Evolutionary conservation across 2,113 vertebrate genomes (phyloP).

Genomic region (Myrmecobius fasciatus): DNA sequence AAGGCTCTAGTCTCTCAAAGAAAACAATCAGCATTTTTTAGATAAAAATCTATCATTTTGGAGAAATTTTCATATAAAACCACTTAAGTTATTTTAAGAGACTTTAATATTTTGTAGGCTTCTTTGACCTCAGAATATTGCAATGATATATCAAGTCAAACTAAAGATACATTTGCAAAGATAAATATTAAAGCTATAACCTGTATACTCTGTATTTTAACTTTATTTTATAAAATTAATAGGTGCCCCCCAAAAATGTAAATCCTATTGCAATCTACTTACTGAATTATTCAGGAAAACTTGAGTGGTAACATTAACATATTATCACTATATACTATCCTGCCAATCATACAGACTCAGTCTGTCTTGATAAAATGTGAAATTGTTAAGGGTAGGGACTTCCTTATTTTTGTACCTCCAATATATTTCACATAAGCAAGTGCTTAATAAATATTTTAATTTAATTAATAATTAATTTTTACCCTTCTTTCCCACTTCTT

Average conservation of each 20-base stretch:
- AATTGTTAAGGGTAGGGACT: background rate
- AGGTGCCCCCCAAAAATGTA: background rate
- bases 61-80: background rate
- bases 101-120: too few relatives aligned
- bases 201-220: background rate
- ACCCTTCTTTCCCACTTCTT: background rate
- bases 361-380: background rate
- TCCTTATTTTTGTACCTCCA: background rate
- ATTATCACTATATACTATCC: background rate
- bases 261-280: background rate
- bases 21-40: background rate
- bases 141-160: too few relatives aligned
- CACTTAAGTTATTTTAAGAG: background rate
- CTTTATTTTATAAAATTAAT: background rate
- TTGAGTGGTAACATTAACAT: background rate
- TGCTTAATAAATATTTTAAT: background rate
- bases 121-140: too few relatives aligned
- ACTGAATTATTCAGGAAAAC: background rate
- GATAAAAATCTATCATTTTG: background rate
- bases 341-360: background rate
- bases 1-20: slow-evolving; percentile 5
- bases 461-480: background rate
- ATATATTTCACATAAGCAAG: background rate
- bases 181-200: too few relatives aligned
- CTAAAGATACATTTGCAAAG: too few relatives aligned